Base-by-base conservation (phyloP, 2,888 invertebrate species). In the Gari tellinella region DNA sequence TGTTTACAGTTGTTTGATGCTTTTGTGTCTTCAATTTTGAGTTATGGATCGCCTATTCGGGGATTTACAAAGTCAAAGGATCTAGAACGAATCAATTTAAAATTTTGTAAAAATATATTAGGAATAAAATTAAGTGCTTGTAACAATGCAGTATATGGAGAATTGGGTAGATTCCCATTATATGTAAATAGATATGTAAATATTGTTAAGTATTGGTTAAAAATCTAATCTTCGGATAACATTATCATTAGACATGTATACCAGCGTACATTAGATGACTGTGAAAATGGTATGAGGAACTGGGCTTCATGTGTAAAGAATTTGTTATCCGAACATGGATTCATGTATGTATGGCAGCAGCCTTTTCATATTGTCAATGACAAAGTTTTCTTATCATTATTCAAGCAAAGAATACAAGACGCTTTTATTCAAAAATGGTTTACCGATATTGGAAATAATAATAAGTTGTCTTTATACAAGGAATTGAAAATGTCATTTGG, bases 1-100 rank as follows among this genome's bases (percentile, higher is more conserved):
- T 21, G 38, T 26, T 46, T 38, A 5, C 43, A 64, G 14, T 26
- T 64, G 19, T 56, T 64, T 51, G 57, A 65, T 66, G 49, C 49
- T 10, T 57, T 66, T 37, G 57, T 57, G 2, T 17, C 15, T 1
- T 15, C 57, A 49, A 56, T 57, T 49, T 31, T 66, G 25, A 51
- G 26, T 21, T 66, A 57, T 51, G 15, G 21, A 1, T 26, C 41
- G 21, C 40, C 48, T 40, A 25, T 66, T n/a, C 41, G 40, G 49
- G 48, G 57, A 10, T 57, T 31, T 52, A 25, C 38, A 1, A 57
- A 58, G 43, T 40, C 38, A 26, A 64, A 66, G 19, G 15, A 25
- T 26, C n/a, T 66, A 19, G 51, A 66, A 25, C 4, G 43, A 19
- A 31, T 66, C 17, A 48, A 66, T 58, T 37, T 57, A n/a, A 53